Evolutionary conservation across 2,113 vertebrate genomes (phyloP).

Genomic region (Grammomys surdaster): DNA sequence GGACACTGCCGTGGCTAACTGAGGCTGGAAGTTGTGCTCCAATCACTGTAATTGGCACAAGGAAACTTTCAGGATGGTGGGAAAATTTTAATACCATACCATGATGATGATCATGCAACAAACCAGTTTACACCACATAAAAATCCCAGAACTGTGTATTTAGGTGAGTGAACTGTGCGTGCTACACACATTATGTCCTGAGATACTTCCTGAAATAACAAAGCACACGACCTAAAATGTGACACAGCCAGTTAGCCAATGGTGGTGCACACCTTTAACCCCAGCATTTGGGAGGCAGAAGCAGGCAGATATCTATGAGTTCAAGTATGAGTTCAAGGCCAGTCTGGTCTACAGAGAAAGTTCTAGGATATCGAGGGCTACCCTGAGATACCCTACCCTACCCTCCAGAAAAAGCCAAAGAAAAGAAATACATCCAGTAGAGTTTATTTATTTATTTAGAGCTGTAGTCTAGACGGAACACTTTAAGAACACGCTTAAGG

Average conservation of each 20-base stretch:
- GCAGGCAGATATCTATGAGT: neutral
- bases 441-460: neutral
- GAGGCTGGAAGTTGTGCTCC: no score
- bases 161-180: neutral
- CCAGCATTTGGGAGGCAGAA: neutral
- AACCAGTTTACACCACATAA: neutral
- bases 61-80: neutral
- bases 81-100: constrained; percentile 18
- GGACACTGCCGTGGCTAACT: neutral
- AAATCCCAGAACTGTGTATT: neutral
- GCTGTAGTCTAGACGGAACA: neutral
- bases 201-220: neutral
- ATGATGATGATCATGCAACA: neutral
- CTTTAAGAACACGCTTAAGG: neutral
- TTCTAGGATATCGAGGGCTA: neutral
- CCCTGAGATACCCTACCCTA: neutral
- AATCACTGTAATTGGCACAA: accelerated
- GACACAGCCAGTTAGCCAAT: neutral
- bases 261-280: neutral
- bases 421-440: neutral
- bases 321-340: neutral
- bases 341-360: neutral
- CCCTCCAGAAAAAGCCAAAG: neutral
- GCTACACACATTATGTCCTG: neutral
- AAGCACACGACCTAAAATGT: constrained; percentile 1